Percentiles rank a stretch among this genome's conserved stretches.
Conservation (phyloP, 2,888 invertebrate species). For the Troides helena region DNA sequence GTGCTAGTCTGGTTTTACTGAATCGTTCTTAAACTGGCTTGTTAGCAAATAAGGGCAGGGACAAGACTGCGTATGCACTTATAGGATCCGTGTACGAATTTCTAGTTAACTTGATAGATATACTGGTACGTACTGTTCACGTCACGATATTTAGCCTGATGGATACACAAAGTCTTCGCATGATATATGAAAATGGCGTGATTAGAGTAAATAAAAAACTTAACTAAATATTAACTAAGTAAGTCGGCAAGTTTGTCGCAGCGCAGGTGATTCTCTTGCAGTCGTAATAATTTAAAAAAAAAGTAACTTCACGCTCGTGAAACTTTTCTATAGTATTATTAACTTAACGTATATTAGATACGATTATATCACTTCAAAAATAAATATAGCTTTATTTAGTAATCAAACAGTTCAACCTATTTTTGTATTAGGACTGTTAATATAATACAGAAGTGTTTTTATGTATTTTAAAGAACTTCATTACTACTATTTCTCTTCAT, state of each 20-base stretch:
- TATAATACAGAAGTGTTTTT: neutral
- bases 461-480: no score
- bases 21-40: slow-evolving; percentile 67
- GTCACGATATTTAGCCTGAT: neutral
- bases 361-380: neutral
- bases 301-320: slow-evolving; percentile 2
- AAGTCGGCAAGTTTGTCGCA: slow-evolving; percentile 25
- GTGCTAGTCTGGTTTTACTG: slow-evolving; percentile 57
- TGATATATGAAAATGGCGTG: slow-evolving; percentile 25
- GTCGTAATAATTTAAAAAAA: slow-evolving; percentile 11
- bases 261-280: slow-evolving; percentile 18
- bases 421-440: neutral
- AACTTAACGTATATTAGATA: neutral
- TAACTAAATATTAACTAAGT: slow-evolving; percentile 19
- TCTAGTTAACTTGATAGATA: slow-evolving; percentile 2
- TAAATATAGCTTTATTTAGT: neutral
- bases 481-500: no score
- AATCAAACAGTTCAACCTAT: neutral
- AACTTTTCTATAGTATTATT: neutral
- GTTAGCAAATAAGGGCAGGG: slow-evolving; percentile 70
- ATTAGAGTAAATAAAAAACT: slow-evolving; percentile 24
- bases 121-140: neutral
- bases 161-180: slow-evolving; percentile 7
- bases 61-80: slow-evolving; percentile 42
- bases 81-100: slow-evolving; percentile 3